Evolutionary conservation across 2,797 vertebrate species (phyloP).

Genomic region (Hippopotamyrus pictus): DNA sequence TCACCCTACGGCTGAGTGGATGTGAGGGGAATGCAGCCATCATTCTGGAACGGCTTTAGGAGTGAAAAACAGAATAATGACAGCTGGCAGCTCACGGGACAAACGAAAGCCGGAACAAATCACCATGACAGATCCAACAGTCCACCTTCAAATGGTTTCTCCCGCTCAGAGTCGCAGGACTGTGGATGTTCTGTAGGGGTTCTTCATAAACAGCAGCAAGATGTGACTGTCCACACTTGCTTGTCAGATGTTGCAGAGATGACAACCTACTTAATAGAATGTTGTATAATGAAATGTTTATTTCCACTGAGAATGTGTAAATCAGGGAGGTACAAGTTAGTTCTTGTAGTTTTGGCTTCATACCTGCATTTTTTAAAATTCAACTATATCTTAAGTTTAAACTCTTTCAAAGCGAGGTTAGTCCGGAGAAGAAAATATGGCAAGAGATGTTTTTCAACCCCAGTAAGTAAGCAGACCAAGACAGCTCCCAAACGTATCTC

Average conservation of each 20-base stretch:
- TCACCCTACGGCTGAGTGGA: background rate
- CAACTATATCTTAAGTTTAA: background rate
- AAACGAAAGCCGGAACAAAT: background rate
- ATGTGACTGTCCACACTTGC: background rate
- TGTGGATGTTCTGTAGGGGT: background rate
- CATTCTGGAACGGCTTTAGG: background rate
- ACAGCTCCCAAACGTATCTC: constrained; percentile 19
- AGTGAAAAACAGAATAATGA: background rate
- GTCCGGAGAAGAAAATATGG: constrained; percentile 4
- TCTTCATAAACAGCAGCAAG: background rate
- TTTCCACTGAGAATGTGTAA: background rate
- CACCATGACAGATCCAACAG: background rate
- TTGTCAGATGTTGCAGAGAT: background rate
- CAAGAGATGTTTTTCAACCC: constrained; percentile 22
- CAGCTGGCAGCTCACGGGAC: background rate
- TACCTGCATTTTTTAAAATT: background rate
- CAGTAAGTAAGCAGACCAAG: constrained; percentile 19
- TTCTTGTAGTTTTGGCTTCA: constrained; percentile 29
- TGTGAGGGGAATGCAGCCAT: background rate
- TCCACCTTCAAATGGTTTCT: background rate
- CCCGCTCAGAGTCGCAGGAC: background rate
- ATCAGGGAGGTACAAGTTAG: background rate
- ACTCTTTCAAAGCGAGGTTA: constrained; percentile 19
- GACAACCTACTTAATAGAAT: background rate
- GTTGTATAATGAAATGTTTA: background rate